Evolutionary conservation across 1,140 invertebrate species (phyloP), one percentile per base, ranked within the genome.

Genomic region (Drosophila dunni): DNA sequence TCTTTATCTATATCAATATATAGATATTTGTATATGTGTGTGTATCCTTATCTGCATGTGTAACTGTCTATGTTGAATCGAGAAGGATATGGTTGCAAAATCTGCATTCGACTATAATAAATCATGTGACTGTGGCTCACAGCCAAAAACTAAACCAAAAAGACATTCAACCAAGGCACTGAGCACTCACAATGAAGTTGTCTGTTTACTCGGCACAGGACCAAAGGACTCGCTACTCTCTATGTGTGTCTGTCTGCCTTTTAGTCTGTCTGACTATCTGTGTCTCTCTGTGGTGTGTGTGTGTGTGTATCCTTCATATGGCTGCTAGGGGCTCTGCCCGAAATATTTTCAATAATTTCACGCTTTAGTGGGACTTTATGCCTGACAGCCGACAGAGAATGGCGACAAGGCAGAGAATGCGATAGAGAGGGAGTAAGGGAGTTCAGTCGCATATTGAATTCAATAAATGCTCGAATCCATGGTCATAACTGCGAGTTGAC

Each of bases 51-150:
- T 33, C 38, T 65, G 17, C 20, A 36, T 9, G 10, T n/a, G 13
- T 60, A 6, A 58, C 24, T 42, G 17, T 58, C 15, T 38, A 33
- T 50, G 29, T 46, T 11, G n/a, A 53, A n/a, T 36, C 11, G 17
- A 29, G 64, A 53, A 69, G 60, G 67, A 64, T 60, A 57, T 75
- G 68, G 44, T 38, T 63, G 75, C 72, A 81, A 90, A 84, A 89
- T 89, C 83, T 90, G 85, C 84, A 89, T 89, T 81, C 79, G 78
- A 84, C 74, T 84, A 71, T 89, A 89, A 89, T 89, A 89, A 89
- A 89, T 89, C 84, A 89, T 90, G 71, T 65, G 75, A 48, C 74
- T 62, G 64, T 73, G 70, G 70, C 69, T 36, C 56, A 51, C 64
- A 64, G 77, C 71, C 68, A 78, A 80, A 29, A 70, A 76, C 66